A percentile compares a stretch with the other conserved stretches of the same genome.
Conservation (phyloP, 1,140 invertebrate species). For the Hetaerina americana region DNA sequence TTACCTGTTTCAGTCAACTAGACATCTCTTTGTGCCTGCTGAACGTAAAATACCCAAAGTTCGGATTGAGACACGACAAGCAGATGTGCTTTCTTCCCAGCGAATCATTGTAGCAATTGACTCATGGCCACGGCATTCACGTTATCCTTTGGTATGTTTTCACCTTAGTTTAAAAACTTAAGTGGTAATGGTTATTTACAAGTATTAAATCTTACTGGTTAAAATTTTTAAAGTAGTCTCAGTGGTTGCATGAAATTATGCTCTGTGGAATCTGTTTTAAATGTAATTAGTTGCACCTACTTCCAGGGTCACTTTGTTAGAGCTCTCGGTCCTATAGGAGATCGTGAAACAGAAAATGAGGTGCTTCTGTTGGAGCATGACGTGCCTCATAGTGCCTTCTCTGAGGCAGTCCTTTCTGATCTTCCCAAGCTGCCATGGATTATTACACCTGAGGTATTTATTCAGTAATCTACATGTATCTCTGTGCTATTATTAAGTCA, state of each 20-base stretch:
- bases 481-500: no score
- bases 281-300: no score
- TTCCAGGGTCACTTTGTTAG: constrained; percentile 75
- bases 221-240: no score
- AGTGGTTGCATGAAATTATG: no score
- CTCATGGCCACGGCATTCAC: constrained; percentile 77
- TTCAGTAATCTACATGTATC: neutral
- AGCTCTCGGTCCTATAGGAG: constrained; percentile 66
- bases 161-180: neutral
- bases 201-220: no score
- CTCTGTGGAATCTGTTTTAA: no score
- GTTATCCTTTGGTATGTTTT: constrained; percentile 44
- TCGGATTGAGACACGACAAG: constrained; percentile 82
- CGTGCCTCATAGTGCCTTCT: constrained; percentile 89
- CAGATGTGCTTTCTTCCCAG: constrained; percentile 61
- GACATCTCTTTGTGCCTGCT: constrained; percentile 79
- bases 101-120: constrained; percentile 87
- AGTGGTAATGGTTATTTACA: no score
- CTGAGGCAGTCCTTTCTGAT: constrained; percentile 83
- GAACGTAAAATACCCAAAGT: constrained; percentile 84
- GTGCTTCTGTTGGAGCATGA: constrained; percentile 93
- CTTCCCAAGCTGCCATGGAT: constrained; percentile 83
- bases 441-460: constrained; percentile 61
- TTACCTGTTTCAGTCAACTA: constrained; percentile 49
- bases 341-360: constrained; percentile 89